Conservation (phyloP, 1,140 invertebrate species). For the Leucophenga varia region DNA sequence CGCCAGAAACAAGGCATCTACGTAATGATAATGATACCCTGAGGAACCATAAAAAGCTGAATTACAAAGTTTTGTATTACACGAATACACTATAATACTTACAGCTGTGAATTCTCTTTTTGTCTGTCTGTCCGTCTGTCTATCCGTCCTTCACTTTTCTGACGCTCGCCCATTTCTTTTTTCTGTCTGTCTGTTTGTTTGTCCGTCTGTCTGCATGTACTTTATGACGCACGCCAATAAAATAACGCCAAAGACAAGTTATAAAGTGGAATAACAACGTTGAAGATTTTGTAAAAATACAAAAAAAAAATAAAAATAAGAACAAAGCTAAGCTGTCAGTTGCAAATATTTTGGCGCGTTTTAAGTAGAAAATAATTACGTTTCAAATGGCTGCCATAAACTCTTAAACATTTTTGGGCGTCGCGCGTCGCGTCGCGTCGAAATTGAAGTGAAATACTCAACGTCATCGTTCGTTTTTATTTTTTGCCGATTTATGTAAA, state of each 20-base stretch:
- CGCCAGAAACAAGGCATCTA: no score
- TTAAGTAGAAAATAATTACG: slow-evolving; percentile 46
- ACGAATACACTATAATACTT: no score
- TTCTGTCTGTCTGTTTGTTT: not conserved
- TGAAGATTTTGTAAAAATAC: no score
- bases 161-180: slow-evolving; percentile 3
- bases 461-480: not conserved
- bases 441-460: no score
- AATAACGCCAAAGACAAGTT: slow-evolving; percentile 1
- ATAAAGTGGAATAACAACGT: no score
- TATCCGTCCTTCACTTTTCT: slow-evolving; percentile 1
- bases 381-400: slow-evolving; percentile 15
- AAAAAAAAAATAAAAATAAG: no score
- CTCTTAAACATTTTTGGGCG: no score
- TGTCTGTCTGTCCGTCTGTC: slow-evolving; percentile 8
- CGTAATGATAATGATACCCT: slow-evolving; percentile 37
- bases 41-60: slow-evolving; percentile 39
- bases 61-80: slow-evolving; percentile 14
- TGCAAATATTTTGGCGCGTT: not conserved
- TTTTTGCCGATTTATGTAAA: slow-evolving; percentile 1
- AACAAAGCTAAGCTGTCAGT: no score
- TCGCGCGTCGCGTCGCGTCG: no score
- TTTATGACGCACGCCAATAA: slow-evolving; percentile 16
- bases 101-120: slow-evolving; percentile 11
- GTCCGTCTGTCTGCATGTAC: slow-evolving; percentile 5